Evolutionary conservation across 2,113 vertebrate genomes (phyloP), one percentile per base, ranked within the genome.

Genomic region (Sapajus apella): DNA sequence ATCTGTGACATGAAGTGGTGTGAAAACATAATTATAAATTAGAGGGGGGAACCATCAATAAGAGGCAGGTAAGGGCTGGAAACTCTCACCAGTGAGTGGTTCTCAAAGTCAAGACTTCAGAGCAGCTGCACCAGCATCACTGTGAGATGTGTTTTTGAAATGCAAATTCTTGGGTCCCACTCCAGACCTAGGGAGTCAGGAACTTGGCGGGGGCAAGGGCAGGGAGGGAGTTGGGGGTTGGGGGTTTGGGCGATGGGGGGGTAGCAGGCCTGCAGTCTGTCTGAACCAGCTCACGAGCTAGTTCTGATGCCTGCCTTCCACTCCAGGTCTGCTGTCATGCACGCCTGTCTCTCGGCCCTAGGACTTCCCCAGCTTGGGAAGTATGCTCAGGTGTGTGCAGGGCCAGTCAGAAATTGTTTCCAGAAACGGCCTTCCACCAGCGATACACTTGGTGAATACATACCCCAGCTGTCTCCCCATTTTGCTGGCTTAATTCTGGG

Each of bases 1-100:
- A 55, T 79, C 89, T 45, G 81, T 3, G 40, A 75, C 8, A 45
- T 32, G 40, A 96, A 94, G 55, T 77, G 80, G 86, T 18, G 47
- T 37, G 61, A 95, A 58, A 52, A 21, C 50, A 58, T 37, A 52
- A 70, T 89, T 64, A 55, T 83, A n/a, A 55, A 88, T 5, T 0
- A 7, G 9, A 52, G 14, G 75, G 47, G 6, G 13, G 64, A 20
- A 81, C 56, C 37, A 10, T 64, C 25, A 82, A 8, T 45, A 14
- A 92, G 90, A 27, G 35, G 5, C 82, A 72, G 35, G n/a, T 79
- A n/a, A 3, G 77, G 47, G 25, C 43, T 93, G 75, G 35, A n/a
- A 94, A 50, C 13, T 92, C 40, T 73, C 52, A 64, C 61, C 75
- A 88, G 66, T 32, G 5, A 80, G 32, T 64, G 30, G n/a, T 30